Evolutionary conservation across 1,140 invertebrate genomes (phyloP).

Genomic region (Leptinotarsa defecta): DNA sequence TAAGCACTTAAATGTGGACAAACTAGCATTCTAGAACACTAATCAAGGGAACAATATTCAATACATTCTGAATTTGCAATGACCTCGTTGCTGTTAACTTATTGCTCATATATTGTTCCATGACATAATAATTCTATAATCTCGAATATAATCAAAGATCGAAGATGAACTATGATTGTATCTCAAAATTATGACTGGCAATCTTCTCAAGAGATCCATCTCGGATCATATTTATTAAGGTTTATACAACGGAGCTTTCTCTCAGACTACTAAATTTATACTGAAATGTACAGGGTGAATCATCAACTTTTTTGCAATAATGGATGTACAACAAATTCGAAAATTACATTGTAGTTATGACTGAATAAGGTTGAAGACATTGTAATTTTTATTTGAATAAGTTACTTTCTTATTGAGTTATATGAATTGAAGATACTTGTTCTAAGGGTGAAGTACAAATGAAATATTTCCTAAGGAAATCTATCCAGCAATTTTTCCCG

Average conservation of each 20-base stretch:
- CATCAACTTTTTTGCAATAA: too few species aligned
- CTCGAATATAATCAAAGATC: not conserved
- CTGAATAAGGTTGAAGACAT: too few species aligned
- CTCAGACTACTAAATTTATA: not conserved
- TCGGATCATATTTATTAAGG: not conserved
- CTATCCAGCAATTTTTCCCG: too few species aligned
- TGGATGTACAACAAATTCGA: too few species aligned
- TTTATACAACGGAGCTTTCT: not conserved
- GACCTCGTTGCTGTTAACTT: slow-evolving; percentile 10
- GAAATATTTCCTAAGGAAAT: too few species aligned
- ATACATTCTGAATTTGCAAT: slow-evolving; percentile 17
- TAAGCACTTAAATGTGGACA: not conserved
- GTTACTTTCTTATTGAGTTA: too few species aligned
- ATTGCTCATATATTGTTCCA: slow-evolving; percentile 17
- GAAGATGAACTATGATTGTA: slow-evolving; percentile 2
- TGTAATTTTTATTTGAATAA: too few species aligned
- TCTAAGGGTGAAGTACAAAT: too few species aligned
- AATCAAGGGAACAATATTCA: slow-evolving; percentile 23
- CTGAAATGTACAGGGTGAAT: too few species aligned
- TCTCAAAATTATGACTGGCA: not conserved
- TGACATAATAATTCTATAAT: slow-evolving; percentile 5
- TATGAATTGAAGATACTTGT: too few species aligned
- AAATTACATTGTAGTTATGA: too few species aligned
- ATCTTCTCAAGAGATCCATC: not conserved
- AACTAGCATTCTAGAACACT: not conserved